Evolutionary conservation across 2,113 vertebrate genomes (phyloP), one percentile per base, ranked within the genome.

Genomic region (Pseudorectes ferrugineus): DNA sequence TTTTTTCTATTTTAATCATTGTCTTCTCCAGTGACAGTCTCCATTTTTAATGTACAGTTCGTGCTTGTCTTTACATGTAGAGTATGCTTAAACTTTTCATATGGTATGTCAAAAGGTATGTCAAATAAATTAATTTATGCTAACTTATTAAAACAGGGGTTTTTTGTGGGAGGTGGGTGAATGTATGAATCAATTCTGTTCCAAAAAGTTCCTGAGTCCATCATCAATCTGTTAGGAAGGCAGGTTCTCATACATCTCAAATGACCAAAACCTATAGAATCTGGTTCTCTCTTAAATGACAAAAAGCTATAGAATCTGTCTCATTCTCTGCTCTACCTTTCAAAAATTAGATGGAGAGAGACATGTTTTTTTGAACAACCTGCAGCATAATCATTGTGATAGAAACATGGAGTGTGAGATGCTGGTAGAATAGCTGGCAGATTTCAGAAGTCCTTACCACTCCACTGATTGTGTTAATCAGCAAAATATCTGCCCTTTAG

Each of bases 371-470:
- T 62, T 66, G 6, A 83, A 36, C 14, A 88, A 18, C 11, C 58
- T 62, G 28, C 7, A 54, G 7, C 5, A 5, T 40, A n/a, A 11
- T 66, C 3, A 4, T 36, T 57, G 8, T 0, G 1, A 40, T 13
- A 70, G 45, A 65, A 81, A 45, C 6, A 31, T 28, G 0, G 7
- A 62, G 3, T 43, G 10, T 66, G 38, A 54, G 20, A 14, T 58
- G 12, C 8, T 66, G 42, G 35, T 57, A 67, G n/a, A 70, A 59
- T 13, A 57, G 5, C 3, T 57, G 28, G 23, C 22, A 86, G 36
- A 66, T 48, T 91, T 74, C 29, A 57, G 55, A 45, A 85, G 74
- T 85, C 10, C 5, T 57, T 59, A 46, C 5, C 1, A 5, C 23
- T 59, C 23, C 28, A 33, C 7, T 66, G 79, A 26, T 35, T 49